Base-by-base conservation (phyloP, 1,140 invertebrate genomes). In the Drosophila eugracilis region DNA sequence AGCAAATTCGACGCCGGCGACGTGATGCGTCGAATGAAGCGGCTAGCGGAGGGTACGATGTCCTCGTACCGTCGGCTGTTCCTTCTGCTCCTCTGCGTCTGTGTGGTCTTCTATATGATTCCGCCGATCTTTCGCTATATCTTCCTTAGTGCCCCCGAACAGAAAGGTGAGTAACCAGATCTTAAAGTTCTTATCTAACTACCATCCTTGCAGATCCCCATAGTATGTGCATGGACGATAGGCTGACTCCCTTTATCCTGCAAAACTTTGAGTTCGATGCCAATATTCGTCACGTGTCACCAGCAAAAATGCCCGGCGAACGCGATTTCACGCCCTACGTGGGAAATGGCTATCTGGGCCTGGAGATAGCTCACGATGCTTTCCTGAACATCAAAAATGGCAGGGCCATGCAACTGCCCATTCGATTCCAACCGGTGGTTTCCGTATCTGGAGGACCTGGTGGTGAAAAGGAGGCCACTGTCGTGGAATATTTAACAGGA, bases 301-400 rank as follows among this genome's bases (percentile, higher is more conserved):
- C 92, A 4, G 41, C 48, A 0, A 85, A 92, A 21, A 89, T 94
- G 26, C 89, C 91, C 4, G 90, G 89, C 22, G 94, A 94, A 66
- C 92, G 94, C 47, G 92, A 93, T 53, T 96, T 94, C 89, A 93
- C 95, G 79, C 95, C 95, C 78, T 97, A 96, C 91, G 93, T 96
- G 24, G 96, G 96, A 50, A 97, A 97, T 93, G 96, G 96, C 3
- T 92, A 95, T 47, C 92, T 97, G 70, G 96, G 95, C 0, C 75
- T 95, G 19, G 92, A 94, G 28, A 90, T 96, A 17, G 92, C 94
- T 54, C 92, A 94, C 22, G 93, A 95, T 60, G 93, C 94, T 32
- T 93, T 94, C 54, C 75, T 97, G 10, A 95, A 95, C 63, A 94
- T 96, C 34, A 95, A 95, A 90, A 91, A 93, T 66, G 95, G 95